These are phyloP conservation scores for Hypomecis punctinalis DNA, from an alignment of 2,888 invertebrate species.

Conservation along the genomic window DNA sequence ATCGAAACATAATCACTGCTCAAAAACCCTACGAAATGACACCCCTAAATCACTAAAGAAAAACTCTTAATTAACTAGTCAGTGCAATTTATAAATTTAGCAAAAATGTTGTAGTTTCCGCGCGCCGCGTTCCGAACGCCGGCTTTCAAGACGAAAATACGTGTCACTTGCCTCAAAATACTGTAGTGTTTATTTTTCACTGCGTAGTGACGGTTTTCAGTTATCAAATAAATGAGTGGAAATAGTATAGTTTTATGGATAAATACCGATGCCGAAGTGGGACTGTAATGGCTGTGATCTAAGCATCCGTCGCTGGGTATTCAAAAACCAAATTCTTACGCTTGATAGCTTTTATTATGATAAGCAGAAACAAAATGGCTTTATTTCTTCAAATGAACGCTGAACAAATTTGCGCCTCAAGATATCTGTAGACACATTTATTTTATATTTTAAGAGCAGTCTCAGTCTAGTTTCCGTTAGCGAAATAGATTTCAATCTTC, in stretches of 20 bases:
- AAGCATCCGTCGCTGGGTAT: slow-evolving; percentile 77
- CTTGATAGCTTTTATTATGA: slow-evolving; percentile 38
- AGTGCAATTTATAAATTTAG: slow-evolving; percentile 49
- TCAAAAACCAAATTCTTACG: slow-evolving; percentile 43
- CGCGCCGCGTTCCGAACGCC: slow-evolving; percentile 50
- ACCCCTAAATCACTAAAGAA: slow-evolving; percentile 62
- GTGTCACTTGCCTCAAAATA: slow-evolving; percentile 62
- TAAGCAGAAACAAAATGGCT: slow-evolving; percentile 11
- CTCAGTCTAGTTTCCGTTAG: not conserved
- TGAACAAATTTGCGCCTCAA: not conserved
- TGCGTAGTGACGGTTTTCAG: slow-evolving; percentile 34
- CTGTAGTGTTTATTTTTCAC: slow-evolving; percentile 53
- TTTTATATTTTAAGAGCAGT: not conserved
- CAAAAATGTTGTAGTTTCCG: slow-evolving; percentile 33
- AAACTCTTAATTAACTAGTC: slow-evolving; percentile 59
- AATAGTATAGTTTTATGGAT: slow-evolving; percentile 64
- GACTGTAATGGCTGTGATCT: slow-evolving; percentile 78
- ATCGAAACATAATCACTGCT: slow-evolving; percentile 71
- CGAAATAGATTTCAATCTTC: too few relatives aligned
- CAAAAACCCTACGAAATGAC: slow-evolving; percentile 75
- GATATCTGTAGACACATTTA: not conserved
- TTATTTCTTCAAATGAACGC: slow-evolving; percentile 1
- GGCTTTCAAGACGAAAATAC: slow-evolving; percentile 71
- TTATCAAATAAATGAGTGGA: slow-evolving; percentile 53
- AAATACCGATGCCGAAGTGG: slow-evolving; percentile 75